phyloP scores from a whole-genome alignment of 2,888 invertebrate genomes.

The Plutella xylostella region DNA sequence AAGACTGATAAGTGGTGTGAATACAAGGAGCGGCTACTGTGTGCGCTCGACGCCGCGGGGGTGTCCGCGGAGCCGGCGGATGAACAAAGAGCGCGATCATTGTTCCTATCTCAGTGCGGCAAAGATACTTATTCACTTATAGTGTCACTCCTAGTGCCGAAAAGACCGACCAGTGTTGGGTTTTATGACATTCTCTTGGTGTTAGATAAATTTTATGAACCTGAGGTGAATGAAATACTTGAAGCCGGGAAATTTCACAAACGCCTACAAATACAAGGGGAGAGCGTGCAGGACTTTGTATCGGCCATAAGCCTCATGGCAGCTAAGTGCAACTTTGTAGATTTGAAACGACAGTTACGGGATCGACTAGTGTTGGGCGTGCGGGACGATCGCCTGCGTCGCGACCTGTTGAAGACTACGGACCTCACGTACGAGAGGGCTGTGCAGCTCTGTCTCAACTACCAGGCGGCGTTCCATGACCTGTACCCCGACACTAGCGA shows the following conservation, averaged over 20 bases:
- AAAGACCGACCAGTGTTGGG: background rate
- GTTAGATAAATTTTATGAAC: conserved; percentile 5
- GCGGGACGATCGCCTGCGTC: conserved; percentile 1
- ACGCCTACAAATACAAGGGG: background rate
- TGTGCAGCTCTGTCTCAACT: background rate
- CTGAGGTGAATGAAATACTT: background rate
- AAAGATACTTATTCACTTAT: conserved; percentile 9
- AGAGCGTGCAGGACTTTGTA: conserved; percentile 2
- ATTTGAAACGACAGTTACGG: conserved; percentile 5
- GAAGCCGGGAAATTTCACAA: background rate
- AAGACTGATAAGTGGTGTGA: conserved; percentile 8
- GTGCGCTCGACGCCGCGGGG: conserved; percentile 2
- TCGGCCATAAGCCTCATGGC: background rate
- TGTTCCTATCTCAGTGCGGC: conserved; percentile 4
- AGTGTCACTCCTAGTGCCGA: conserved; percentile 2
- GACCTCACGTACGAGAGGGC: background rate
- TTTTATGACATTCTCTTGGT: background rate
- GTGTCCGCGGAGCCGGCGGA: background rate
- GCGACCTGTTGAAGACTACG: background rate
- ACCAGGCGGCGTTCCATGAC: background rate
- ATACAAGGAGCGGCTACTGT: conserved; percentile 2
- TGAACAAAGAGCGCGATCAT: background rate
- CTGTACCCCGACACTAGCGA: background rate
- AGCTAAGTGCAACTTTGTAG: conserved; percentile 2
- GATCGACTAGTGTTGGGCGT: conserved; percentile 5